Evolutionary conservation across 1,140 invertebrate species (phyloP), one percentile per base, ranked within the genome.

Genomic region (Ceratina australensis): DNA sequence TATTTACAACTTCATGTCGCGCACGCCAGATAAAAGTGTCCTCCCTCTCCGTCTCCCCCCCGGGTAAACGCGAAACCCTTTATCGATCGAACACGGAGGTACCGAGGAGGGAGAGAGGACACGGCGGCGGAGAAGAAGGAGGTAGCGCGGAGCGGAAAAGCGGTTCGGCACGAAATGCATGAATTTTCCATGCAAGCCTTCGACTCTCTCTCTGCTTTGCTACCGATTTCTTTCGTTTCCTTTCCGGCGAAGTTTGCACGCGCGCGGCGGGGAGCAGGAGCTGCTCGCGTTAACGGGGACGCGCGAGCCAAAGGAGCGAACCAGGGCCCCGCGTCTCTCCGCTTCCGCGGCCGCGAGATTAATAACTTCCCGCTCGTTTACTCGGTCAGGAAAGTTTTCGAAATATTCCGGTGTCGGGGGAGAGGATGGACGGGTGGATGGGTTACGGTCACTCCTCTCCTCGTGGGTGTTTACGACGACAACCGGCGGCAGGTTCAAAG

Each of bases 351-450:
- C 42, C 42, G 10, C 16, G 63, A 74, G 79, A 85, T 85, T 85
- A 85, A 85, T 85, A 85, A 85, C 76, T 85, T 79, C 26, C 72
- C 52, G 50, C 18, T 79, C 64, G 59, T 85, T 78, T 80, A 82
- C 61, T 69, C 72, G 60, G 42, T 56, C 59, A 60, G 63, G 28
- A 60, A 80, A 80, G 78, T 77, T 80, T 10, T 71, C 64, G n/a
- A 50, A 50, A 66, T 50, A n/a, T 66, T 13, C 18, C 16, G 12
- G 16, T 10, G 47, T 26, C 10, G 1, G 8, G 12, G 50, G n/a
- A n/a, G n/a, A n/a, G n/a, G n/a, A n/a, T n/a, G n/a, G n/a, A n/a
- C n/a, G n/a, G n/a, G n/a, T n/a, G n/a, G n/a, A n/a, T n/a, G n/a
- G 18, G 12, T 2, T 5, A 0, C 42, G 42, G 3, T 66, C 47